Base-by-base conservation (phyloP, 2,113 vertebrate genomes). In the Dipodomys stephensi region DNA sequence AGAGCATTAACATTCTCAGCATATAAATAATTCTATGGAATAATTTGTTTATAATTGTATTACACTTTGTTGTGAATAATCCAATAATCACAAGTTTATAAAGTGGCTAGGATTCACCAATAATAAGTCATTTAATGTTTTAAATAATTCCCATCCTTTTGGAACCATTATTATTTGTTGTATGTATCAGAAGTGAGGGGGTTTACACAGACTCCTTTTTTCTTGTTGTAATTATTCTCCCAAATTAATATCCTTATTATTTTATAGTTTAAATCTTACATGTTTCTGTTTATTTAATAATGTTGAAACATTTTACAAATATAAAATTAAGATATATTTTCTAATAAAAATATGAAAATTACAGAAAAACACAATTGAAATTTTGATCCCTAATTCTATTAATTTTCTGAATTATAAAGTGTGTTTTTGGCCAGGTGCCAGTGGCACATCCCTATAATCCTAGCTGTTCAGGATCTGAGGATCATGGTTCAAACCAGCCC, bases 11-110 rank as follows among this genome's bases (percentile, higher is more conserved):
- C 64, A 35, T 78, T 92, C 72, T 95, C 20, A 69, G 67, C 27
- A 72, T 16, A 81, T n/a, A 80, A 88, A 46, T 81, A 80, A 90
- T 83, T 65, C 15, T 44, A 94, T 6, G 64, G 76, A 67, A 68
- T 92, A 2, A 39, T 88, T 78, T 86, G 3, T 91, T 90, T 72
- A 65, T 53, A 91, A 23, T 32, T 71, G 19, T 57, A 32, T 88
- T 86, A 72, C 64, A 6, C 1, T 83, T 93, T 71, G 79, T 96
- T 87, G 49, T 79, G 74, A 93, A 80, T 76, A 87, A 91, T 83
- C 23, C 92, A 89, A 46, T 87, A 53, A 92, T 8, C 87, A 35
- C 82, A 83, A 25, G n/a, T 77, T 89, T 7, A 35, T 82, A 79
- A 88, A 81, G 4, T 78, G 9, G 2, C 23, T 95, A 74, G 60